Conservation (phyloP, 2,797 vertebrate species). For the Malurus splendens region DNA sequence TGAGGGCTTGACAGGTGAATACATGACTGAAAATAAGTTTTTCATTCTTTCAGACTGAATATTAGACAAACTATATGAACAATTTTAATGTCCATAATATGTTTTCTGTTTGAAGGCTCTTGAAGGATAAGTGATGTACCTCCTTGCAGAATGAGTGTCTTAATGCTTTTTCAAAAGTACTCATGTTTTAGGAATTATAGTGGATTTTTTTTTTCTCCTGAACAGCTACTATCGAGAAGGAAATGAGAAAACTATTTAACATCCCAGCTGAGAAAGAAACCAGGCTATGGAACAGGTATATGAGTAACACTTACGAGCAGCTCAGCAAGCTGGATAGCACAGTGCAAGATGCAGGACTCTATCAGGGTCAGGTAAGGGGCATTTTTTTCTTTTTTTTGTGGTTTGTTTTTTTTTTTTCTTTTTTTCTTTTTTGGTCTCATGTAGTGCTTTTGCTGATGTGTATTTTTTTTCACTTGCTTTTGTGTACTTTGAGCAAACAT, state of each 20-base stretch:
- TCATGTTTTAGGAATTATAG: neutral
- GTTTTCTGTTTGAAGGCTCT: neutral
- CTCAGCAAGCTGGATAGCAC: slow-evolving; percentile 93
- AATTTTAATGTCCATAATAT: neutral
- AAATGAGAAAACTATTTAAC: slow-evolving; percentile 90
- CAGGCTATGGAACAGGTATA: slow-evolving; percentile 94
- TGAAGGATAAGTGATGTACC: neutral
- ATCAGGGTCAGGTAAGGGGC: slow-evolving; percentile 89
- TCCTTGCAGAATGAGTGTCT: neutral
- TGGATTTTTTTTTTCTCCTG: neutral
- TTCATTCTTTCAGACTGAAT: neutral
- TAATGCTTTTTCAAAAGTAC: neutral
- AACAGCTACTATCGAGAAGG: slow-evolving; percentile 90
- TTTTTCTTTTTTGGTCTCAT: neutral
- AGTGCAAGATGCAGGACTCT: slow-evolving; percentile 93
- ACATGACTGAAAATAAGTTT: neutral
- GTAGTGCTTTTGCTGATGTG: neutral
- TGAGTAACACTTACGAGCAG: slow-evolving; percentile 91
- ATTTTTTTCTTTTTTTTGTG: too few species aligned
- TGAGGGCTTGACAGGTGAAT: neutral
- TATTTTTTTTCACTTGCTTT: neutral
- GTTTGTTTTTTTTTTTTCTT: too few species aligned
- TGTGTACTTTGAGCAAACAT: neutral
- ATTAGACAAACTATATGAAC: neutral
- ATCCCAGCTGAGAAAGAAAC: slow-evolving; percentile 89